These are phyloP conservation scores for Cacatua alba DNA, from an alignment of 2,113 vertebrate species.

Conservation along the genomic window DNA sequence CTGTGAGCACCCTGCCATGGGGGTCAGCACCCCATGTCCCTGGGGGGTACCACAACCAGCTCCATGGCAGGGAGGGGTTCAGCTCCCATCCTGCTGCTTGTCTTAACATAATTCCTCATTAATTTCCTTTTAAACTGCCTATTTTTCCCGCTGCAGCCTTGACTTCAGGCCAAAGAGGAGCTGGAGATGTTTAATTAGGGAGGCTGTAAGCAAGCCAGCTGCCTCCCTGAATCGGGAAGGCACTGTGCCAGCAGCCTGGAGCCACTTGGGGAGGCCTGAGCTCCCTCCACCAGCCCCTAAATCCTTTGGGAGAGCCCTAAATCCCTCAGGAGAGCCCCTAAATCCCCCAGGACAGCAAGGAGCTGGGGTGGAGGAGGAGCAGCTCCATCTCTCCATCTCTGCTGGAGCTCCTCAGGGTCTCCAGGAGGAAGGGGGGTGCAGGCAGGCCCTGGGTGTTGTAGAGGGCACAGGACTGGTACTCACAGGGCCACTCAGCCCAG, in stretches of 20 bases:
- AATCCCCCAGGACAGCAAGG: neutral
- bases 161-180: neutral
- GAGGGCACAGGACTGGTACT: constrained; percentile 83
- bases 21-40: neutral
- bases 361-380: neutral
- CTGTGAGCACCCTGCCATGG: neutral
- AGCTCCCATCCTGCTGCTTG: neutral
- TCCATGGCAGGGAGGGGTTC: neutral
- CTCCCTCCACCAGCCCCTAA: neutral
- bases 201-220: neutral
- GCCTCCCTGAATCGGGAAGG: neutral
- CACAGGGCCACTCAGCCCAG: constrained; percentile 90
- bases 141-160: neutral
- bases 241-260: neutral
- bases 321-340: neutral
- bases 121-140: neutral
- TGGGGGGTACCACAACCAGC: neutral
- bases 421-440: constrained; percentile 81
- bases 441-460: constrained; percentile 82
- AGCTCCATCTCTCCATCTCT: neutral
- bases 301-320: neutral
- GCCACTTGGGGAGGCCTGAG: neutral
- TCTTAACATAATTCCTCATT: neutral
- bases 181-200: neutral
- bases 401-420: accelerated